Evolutionary conservation across 2,888 invertebrate species (phyloP), one percentile per base, ranked within the genome.

Genomic region (Trichogramma evanescens): DNA sequence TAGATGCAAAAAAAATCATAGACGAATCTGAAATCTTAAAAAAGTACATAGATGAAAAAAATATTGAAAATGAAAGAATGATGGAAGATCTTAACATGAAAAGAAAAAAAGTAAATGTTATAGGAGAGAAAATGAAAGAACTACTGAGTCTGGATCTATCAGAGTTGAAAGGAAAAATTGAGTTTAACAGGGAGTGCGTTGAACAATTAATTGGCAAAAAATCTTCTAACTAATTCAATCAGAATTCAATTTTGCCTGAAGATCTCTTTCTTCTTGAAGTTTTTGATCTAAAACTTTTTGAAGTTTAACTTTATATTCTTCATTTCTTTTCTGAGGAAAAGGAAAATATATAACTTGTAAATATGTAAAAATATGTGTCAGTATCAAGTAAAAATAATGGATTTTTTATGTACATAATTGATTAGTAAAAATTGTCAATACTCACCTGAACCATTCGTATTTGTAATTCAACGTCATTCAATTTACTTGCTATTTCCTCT

Each of bases 41-140:
- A 58, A 54, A 62, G 48, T 63, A 64, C 46, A 66, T 74, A 42
- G 59, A 49, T 1, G 56, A 67, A 56, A 58, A 71, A n/a, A 70
- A 75, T 58, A 63, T 63, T n/a, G 70, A 72, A 58, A 75, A 75
- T 57, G 56, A 63, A 53, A 45, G n/a, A 4, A 46, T 74, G 50
- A 67, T 68, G 62, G 58, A 66, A 41, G 41, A 65, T 61, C 57
- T 75, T 42, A 13, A 58, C 1, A 65, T 67, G 40, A 65, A 58
- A 54, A 67, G 75, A 63, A 58, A 63, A 39, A 66, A 8, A 45
- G 10, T 63, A 2, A 51, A 57, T 40, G n/a, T 39, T 26, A 26
- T 63, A 42, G 43, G 26, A 50, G 26, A 57, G 10, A 51, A 55
- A 13, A 63, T 61, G 57, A 59, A 63, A 6, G 43, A 54, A 46